Base-by-base conservation (phyloP, 2,797 vertebrate genomes). In the Naso thynnoides region DNA sequence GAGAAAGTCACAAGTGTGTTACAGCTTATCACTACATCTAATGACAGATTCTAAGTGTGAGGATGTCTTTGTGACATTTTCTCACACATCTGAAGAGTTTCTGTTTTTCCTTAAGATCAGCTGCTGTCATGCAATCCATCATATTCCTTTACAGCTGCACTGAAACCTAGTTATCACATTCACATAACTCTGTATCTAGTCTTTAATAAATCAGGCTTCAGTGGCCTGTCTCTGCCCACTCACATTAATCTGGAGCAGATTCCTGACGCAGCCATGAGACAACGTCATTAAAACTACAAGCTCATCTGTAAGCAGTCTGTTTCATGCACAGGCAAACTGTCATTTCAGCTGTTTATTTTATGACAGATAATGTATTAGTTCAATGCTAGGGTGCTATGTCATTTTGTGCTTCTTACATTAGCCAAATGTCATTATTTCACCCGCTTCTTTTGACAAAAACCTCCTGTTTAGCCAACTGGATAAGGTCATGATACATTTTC, bases 31-130 rank as follows among this genome's bases (percentile, higher is more conserved):
- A 54, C 39, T 78, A 66, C 82, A 73, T 75, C 58, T 76, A 47
- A 26, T 38, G 50, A 39, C 59, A 77, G 55, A 82, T 73, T 80
- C 47, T 69, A 15, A 54, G 56, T 81, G 62, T 73, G 62, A 79
- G 50, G 59, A 80, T 74, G 58, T 83, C n/a, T 63, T 9, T 24
- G 36, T 84, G 76, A 70, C 66, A 85, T 78, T 76, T 88, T 90
- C 84, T 91, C 87, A 88, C 79, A 70, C 84, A 45, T 68, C 73
- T 11, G 15, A 73, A 27, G 36, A 56, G 68, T 61, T 50, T 88
- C 80, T 87, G 89, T 63, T 90, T 86, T 86, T 69, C 64, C 83
- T 89, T 78, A 87, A 66, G 60, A 82, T 53, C 60, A 48, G 52
- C 54, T 60, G 33, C 50, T 75, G 44, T 67, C 56, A 41, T 71